A percentile compares a stretch with the other conserved stretches of the same genome.
These are phyloP conservation scores for Zaprionus lachaisei DNA, from an alignment of 1,140 invertebrate species.

Conservation along the genomic window DNA sequence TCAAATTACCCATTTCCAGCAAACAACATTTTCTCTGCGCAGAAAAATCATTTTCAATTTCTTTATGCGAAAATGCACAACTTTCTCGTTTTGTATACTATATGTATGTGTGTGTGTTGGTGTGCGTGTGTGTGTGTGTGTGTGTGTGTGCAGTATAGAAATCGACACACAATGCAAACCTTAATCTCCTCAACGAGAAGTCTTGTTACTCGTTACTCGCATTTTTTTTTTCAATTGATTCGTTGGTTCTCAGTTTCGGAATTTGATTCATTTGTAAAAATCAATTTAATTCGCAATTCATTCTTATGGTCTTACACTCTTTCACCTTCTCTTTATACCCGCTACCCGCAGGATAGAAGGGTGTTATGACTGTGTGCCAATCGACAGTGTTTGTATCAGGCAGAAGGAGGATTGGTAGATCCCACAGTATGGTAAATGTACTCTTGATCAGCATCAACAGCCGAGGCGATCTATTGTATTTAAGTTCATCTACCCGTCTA, in stretches of 20 bases:
- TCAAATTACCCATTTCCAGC: neutral
- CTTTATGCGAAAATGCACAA: neutral
- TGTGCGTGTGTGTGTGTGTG: neutral
- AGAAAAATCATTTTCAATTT: neutral
- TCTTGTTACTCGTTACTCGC: neutral
- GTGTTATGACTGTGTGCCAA: no score
- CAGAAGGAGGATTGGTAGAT: no score
- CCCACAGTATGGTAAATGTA: no score
- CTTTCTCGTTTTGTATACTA: neutral
- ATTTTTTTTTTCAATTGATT: neutral
- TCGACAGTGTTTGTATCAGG: no score
- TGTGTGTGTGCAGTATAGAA: neutral
- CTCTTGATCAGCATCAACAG: no score
- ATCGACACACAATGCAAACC: neutral
- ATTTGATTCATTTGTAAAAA: conserved; percentile 14
- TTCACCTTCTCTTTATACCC: neutral
- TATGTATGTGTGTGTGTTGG: neutral
- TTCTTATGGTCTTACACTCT: neutral
- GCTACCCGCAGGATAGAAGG: no score
- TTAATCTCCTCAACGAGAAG: neutral
- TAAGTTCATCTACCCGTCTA: no score
- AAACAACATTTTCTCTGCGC: neutral
- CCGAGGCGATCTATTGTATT: no score
- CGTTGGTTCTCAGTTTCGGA: neutral
- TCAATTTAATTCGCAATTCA: neutral